Base-by-base conservation (phyloP, 2,797 vertebrate genomes). In the Anabas testudineus region DNA sequence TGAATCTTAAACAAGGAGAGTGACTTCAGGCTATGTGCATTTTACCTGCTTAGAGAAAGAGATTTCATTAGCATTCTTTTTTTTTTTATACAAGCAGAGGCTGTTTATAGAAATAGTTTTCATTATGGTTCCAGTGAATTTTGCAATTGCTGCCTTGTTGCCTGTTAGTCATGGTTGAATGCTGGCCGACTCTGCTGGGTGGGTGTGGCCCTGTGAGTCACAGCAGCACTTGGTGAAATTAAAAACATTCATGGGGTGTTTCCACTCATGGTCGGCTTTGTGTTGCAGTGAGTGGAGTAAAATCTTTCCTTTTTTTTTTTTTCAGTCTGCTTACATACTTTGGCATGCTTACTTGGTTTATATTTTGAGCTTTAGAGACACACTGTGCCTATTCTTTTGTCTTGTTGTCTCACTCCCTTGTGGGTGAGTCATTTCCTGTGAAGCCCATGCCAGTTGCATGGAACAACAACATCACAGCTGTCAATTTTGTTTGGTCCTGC, bases 401-500 rank as follows among this genome's bases (percentile, higher is more conserved):
- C 53, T 45, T 67, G 34, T 86, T 76, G 66, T 77, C 36, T 73
- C 39, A n/a, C 36, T 76, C 71, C 7, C 58, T 60, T 55, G 30
- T 75, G 73, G 68, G 59, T 91, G 89, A 91, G 77, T 90, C 90
- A 88, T 80, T 90, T 91, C 89, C 91, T 84, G 73, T 69, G 57
- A 61, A 67, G 60, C 78, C 54, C 42, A 15, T 81, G 80, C 77
- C 80, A 65, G 56, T 57, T 74, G 55, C 52, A 68, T 58, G 54
- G 59, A 87, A 78, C 77, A 69, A 58, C 60, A 36, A 53, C 47
- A 42, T 42, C 37, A 59, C 60, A 37, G 52, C 71, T 48, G 48
- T 72, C 16, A 39, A 55, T 62, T 61, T 47, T 37, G 21, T 77
- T 79, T 76, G 56, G 68, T 75, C 68, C 78, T 60, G 18, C n/a